A percentile compares a stretch with the other conserved stretches of the same genome.
phyloP scores from a whole-genome alignment of 2,888 invertebrate genomes.

The Agrochola lota region DNA sequence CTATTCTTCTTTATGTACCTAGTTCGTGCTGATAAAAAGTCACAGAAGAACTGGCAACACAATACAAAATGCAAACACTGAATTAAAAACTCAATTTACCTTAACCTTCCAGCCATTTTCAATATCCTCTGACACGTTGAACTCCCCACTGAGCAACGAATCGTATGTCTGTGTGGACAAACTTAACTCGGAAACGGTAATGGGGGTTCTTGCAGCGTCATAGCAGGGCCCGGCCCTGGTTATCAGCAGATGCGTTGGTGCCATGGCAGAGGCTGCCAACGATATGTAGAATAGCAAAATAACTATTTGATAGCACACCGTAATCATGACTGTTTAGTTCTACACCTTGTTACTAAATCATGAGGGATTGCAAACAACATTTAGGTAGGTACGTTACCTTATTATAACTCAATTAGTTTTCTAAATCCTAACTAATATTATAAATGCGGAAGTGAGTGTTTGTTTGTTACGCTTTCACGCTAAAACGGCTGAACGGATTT shows the following conservation, averaged over 20 bases:
- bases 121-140: constrained; percentile 75
- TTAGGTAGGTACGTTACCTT: not conserved
- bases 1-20: not conserved
- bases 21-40: not conserved
- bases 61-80: not conserved
- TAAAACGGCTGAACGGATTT: too few relatives aligned
- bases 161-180: constrained; percentile 72
- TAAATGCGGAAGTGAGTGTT: too few relatives aligned
- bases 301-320: constrained; percentile 31
- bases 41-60: not conserved
- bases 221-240: constrained; percentile 75
- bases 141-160: constrained; percentile 71
- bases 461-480: too few relatives aligned
- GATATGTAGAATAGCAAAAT: constrained; percentile 18
- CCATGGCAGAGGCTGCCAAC: constrained; percentile 35
- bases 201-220: constrained; percentile 23
- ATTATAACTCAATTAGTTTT: constrained; percentile 30
- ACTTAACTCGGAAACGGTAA: constrained; percentile 74
- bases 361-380: not conserved
- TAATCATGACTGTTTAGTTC: not conserved
- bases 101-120: constrained; percentile 77
- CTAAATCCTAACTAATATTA: not conserved
- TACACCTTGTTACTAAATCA: constrained; percentile 16
- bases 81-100: constrained; percentile 60
- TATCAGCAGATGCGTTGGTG: constrained; percentile 75